Conservation (phyloP, 2,113 vertebrate genomes). For the Ophthalmolycus amberensis region DNA sequence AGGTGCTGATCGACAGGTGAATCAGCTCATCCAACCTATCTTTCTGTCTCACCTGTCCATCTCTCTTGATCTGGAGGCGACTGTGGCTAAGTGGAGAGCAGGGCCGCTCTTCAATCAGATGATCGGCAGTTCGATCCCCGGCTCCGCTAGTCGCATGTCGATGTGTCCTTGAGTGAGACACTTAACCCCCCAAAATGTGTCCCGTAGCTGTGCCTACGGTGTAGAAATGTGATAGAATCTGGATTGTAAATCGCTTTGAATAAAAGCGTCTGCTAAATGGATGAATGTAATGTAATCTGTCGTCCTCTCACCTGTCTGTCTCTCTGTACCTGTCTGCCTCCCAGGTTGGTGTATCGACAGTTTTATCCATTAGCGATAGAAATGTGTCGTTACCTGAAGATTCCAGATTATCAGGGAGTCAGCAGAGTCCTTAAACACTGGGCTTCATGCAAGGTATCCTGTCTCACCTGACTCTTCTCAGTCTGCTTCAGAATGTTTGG, state of each 20-base stretch:
- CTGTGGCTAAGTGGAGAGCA: too few species aligned
- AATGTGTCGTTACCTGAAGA: constrained; percentile 93
- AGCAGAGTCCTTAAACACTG: constrained; percentile 96
- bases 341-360: constrained; percentile 91
- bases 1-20: constrained; percentile 88
- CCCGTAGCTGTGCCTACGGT: too few species aligned
- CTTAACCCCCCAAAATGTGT: too few species aligned
- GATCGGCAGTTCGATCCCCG: too few species aligned
- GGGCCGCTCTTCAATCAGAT: too few species aligned
- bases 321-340: constrained; percentile 58
- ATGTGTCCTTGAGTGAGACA: too few species aligned
- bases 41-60: not conserved
- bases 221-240: too few species aligned
- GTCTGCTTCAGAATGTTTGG: not conserved
- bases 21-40: not conserved
- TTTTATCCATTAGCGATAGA: constrained; percentile 94
- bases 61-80: not conserved
- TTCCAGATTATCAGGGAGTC: constrained; percentile 93
- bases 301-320: constrained; percentile 1
- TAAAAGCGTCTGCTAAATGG: too few species aligned
- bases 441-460: constrained; percentile 93
- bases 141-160: too few species aligned
- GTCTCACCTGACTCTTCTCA: not conserved
- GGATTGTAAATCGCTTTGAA: too few species aligned
- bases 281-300: too few species aligned